A percentile compares a stretch with the other conserved stretches of the same genome.
Evolutionary conservation across 2,113 vertebrate genomes (phyloP).

Genomic region (Ptyas mucosa): DNA sequence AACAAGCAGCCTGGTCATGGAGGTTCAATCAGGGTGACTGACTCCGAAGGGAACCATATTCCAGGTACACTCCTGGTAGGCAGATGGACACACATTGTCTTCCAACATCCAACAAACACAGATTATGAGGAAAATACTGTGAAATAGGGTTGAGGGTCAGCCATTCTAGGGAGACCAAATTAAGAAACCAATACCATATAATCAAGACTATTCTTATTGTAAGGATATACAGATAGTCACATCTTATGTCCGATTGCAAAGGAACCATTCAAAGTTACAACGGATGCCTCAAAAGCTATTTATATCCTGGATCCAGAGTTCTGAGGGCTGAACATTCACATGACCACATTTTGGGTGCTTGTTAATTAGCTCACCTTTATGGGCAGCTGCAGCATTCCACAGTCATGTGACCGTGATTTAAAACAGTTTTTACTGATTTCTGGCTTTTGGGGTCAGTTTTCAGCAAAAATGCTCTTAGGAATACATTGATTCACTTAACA

Average conservation of each 20-base stretch:
- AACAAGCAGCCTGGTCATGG: neutral
- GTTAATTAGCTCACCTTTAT: neutral
- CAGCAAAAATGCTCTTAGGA: neutral
- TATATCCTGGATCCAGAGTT: neutral
- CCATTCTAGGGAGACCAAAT: neutral
- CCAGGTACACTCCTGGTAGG: neutral
- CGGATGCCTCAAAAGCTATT: neutral
- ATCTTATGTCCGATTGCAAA: neutral
- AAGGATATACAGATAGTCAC: neutral
- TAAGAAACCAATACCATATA: neutral
- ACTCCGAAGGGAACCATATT: neutral
- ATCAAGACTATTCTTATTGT: neutral
- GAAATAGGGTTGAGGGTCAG: neutral
- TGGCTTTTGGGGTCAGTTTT: neutral
- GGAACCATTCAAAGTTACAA: neutral
- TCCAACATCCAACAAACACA: neutral
- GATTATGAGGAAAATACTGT: neutral
- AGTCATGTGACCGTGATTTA: neutral
- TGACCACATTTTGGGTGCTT: neutral
- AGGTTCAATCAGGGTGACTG: neutral
- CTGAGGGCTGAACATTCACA: neutral
- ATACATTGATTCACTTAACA: neutral
- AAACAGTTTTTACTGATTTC: neutral
- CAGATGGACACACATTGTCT: neutral
- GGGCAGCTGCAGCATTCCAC: neutral